phyloP scores from a whole-genome alignment of 2,888 invertebrate genomes.

The Xiphydria camelus region DNA sequence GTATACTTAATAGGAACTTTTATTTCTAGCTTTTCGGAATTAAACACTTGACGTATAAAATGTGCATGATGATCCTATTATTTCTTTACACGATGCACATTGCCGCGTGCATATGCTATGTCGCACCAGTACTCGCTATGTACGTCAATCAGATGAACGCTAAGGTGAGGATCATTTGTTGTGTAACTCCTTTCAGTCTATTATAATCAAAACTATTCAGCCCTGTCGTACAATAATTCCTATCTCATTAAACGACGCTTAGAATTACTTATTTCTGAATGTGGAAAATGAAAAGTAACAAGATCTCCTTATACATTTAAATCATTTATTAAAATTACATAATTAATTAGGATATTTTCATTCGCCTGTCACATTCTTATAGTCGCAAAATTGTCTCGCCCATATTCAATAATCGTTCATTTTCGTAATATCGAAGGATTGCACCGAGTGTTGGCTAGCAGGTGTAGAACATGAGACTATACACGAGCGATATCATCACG shows the following conservation, averaged over 20 bases:
- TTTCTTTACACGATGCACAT: slow-evolving; percentile 45
- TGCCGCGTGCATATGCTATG: slow-evolving; percentile 45
- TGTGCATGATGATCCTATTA: slow-evolving; percentile 35
- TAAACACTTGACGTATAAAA: slow-evolving; percentile 33
- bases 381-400: not conserved
- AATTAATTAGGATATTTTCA: no score
- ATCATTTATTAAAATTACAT: no score
- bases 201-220: not conserved
- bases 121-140: slow-evolving; percentile 37
- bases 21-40: slow-evolving; percentile 38
- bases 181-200: no score
- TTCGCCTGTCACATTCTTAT: not conserved
- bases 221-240: not conserved
- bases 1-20: slow-evolving; percentile 3
- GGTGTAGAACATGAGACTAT: slow-evolving; percentile 15
- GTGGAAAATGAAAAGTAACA: no score
- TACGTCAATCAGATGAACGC: slow-evolving; percentile 21
- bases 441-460: slow-evolving; percentile 39
- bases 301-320: no score
- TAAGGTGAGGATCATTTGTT: slow-evolving; percentile 28
- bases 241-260: no score
- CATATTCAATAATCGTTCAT: not conserved
- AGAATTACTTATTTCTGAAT: no score
- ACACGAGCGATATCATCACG: slow-evolving; percentile 32
- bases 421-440: slow-evolving; percentile 37